Conservation (phyloP, 2,113 vertebrate species). For the Perca fluviatilis region DNA sequence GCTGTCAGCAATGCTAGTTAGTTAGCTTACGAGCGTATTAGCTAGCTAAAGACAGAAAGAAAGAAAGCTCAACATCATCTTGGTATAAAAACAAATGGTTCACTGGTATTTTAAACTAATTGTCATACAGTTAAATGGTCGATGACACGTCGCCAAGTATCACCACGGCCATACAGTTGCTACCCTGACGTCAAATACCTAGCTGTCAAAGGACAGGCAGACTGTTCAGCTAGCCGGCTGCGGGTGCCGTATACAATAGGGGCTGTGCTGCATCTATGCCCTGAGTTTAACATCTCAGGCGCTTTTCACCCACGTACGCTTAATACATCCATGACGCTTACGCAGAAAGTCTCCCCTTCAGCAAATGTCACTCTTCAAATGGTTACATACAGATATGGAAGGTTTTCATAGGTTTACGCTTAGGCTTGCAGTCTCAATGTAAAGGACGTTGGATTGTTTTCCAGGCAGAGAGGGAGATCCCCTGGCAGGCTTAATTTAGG, state of each 20-base stretch:
- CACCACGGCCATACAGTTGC: background rate
- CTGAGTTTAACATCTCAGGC: background rate
- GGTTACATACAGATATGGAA: background rate
- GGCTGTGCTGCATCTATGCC: background rate
- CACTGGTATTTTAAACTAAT: background rate
- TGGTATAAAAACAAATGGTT: background rate
- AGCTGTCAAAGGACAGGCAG: slow-evolving; percentile 63
- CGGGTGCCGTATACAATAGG: background rate
- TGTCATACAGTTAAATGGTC: slow-evolving; percentile 7
- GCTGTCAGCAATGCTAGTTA: background rate
- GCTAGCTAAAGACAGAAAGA: background rate
- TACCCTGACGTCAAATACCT: slow-evolving; percentile 11
- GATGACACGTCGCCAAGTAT: slow-evolving; percentile 53
- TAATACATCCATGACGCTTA: too few relatives aligned
- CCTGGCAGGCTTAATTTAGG: slow-evolving; percentile 16
- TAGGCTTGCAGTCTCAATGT: background rate
- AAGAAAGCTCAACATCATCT: background rate
- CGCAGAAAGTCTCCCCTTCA: rapidly evolving
- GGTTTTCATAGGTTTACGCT: rapidly evolving
- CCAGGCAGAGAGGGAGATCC: rapidly evolving
- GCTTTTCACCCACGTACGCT: background rate
- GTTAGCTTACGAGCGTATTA: background rate
- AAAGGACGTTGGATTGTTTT: background rate
- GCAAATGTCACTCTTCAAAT: background rate
- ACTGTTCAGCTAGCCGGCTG: background rate